Percentiles rank a stretch among this genome's conserved stretches.
Conservation (phyloP, 2,888 invertebrate species). For the Macropis europaea region DNA sequence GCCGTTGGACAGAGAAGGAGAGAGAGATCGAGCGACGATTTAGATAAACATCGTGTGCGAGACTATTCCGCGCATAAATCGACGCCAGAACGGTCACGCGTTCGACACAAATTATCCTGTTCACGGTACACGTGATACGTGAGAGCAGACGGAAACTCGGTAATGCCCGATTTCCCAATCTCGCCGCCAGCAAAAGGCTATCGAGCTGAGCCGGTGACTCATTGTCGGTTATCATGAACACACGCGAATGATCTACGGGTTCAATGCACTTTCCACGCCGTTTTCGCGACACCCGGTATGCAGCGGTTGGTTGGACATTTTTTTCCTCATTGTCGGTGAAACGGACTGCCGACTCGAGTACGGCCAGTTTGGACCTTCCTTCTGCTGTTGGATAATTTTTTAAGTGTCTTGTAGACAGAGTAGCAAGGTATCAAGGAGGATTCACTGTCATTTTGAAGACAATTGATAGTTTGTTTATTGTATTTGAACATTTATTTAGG, state of each 20-base stretch:
- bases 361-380: too few species aligned
- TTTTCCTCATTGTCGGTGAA: slow-evolving; percentile 29
- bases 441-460: too few species aligned
- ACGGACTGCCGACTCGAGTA: neutral
- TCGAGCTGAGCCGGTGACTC: slow-evolving; percentile 28
- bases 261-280: slow-evolving; percentile 39
- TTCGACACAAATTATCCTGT: slow-evolving; percentile 64
- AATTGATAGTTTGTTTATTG: too few species aligned
- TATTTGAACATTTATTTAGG: too few species aligned
- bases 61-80: slow-evolving; percentile 56
- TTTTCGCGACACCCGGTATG: slow-evolving; percentile 30
- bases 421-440: too few species aligned
- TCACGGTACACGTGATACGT: slow-evolving; percentile 53
- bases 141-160: slow-evolving; percentile 41
- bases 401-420: too few species aligned
- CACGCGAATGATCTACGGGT: slow-evolving; percentile 22
- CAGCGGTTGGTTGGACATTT: slow-evolving; percentile 3
- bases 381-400: too few species aligned
- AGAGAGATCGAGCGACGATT: slow-evolving; percentile 55
- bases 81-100: slow-evolving; percentile 61
- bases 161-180: slow-evolving; percentile 55
- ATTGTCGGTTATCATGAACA: slow-evolving; percentile 45
- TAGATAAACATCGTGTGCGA: slow-evolving; percentile 55
- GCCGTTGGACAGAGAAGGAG: neutral
- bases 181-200: slow-evolving; percentile 12